Base-by-base conservation (phyloP, 2,888 invertebrate species). In the Hydrotaea diabolus region DNA sequence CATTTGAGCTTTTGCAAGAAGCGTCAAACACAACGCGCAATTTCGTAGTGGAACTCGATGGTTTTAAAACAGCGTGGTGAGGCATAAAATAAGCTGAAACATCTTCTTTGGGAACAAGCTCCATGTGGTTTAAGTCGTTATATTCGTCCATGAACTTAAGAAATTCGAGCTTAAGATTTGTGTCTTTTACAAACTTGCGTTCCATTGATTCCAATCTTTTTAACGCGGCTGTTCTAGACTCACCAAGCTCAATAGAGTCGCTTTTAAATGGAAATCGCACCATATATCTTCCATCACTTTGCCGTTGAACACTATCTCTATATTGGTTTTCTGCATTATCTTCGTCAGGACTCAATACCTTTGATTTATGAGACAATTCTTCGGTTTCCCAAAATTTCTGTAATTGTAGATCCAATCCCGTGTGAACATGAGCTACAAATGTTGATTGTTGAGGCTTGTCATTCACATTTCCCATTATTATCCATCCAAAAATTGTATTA, bases 331-430 rank as follows among this genome's bases (percentile, higher is more conserved):
- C 82, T 11, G 83, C 82, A 19, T 66, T 31, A 62, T 80, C 80
- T 26, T 83, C 83, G 59, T 86, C 82, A 13, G 57, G 39, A 23
- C 66, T 76, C 8, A 84, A 15, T 53, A 19, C 13, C 11, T 66
- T 26, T 39, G 46, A 13, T 11, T 73, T 7, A 26, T 19, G 11
- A 15, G 76, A 31, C 11, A 74, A 39, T 55, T 84, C 75, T 75
- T 86, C 86, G 0, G 53, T 69, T 31, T 85, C 74, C 82, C 85
- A 86, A 55, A 85, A 85, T 3, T 53, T 64, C 23, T 82, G 73
- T 4, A 86, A 74, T 13, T 80, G 80, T n/a, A 62, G n/a, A 31
- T 74, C 71, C 31, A 84, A 36, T 9, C 75, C 55, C 17, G 55
- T 17, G 7, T 53, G 15, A 26, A 36, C 13, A 57, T 81, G 76